phyloP scores from a whole-genome alignment of 2,113 vertebrate species.

The Aleadryas rufinucha region DNA sequence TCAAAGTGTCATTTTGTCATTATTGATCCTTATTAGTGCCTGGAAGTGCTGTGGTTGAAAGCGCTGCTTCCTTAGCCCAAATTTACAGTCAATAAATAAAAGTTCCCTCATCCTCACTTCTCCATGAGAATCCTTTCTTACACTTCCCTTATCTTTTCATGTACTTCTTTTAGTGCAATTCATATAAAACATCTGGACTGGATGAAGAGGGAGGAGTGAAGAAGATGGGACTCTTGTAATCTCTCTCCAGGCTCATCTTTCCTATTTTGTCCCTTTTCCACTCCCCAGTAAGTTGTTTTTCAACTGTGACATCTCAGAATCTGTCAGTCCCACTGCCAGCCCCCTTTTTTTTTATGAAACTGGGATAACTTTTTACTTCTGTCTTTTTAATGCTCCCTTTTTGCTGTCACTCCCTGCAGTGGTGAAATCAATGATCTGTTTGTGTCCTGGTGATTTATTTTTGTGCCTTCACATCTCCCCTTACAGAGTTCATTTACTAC shows the following conservation, averaged over 20 bases:
- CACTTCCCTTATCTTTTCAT: neutral
- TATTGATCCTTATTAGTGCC: constrained; percentile 20
- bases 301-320: neutral
- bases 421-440: neutral
- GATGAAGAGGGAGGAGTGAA: neutral
- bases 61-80: neutral
- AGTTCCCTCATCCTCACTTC: neutral
- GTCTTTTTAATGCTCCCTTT: neutral
- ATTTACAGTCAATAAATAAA: neutral
- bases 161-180: neutral
- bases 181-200: neutral
- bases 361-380: neutral
- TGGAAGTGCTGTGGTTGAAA: neutral
- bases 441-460: neutral
- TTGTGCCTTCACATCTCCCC: neutral
- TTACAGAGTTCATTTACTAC: neutral
- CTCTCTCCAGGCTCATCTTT: neutral
- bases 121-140: neutral
- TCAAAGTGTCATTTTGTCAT: constrained; percentile 27
- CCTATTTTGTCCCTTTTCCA: neutral
- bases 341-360: neutral
- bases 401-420: neutral
- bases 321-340: neutral
- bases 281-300: neutral
- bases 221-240: neutral